phyloP scores from a whole-genome alignment of 2,888 invertebrate species.

The Acanthoscelides obtectus region DNA sequence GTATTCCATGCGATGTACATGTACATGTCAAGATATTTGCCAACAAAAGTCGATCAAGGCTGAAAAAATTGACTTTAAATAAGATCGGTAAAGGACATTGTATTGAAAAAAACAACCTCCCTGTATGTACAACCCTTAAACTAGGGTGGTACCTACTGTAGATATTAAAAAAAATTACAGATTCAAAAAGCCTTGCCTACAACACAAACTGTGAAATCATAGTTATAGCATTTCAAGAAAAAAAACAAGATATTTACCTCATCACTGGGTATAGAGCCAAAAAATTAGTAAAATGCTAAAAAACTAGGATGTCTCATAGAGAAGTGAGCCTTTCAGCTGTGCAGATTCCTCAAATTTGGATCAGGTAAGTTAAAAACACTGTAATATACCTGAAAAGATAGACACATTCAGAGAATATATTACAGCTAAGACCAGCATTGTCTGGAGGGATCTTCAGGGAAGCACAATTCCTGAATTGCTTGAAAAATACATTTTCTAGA shows the following conservation, averaged over 20 bases:
- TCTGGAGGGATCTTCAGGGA: no score
- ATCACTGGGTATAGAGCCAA: constrained; percentile 56
- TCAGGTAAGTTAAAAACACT: constrained; percentile 50
- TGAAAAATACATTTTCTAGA: no score
- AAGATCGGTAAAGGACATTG: neutral
- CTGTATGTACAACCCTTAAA: no score
- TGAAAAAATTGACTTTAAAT: constrained; percentile 32
- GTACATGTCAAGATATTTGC: constrained; percentile 51
- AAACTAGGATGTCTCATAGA: constrained; percentile 62
- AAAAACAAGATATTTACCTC: constrained; percentile 50
- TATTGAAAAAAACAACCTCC: neutral
- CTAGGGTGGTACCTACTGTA: no score
- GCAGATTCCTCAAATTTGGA: constrained; percentile 51
- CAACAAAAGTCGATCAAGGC: constrained; percentile 54
- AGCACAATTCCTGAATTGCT: no score
- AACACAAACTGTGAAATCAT: no score
- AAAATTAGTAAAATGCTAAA: constrained; percentile 53
- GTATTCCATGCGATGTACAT: constrained; percentile 60
- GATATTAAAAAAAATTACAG: no score
- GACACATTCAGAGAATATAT: no score
- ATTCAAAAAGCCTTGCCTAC: no score
- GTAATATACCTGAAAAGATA: constrained; percentile 50
- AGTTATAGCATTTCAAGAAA: no score
- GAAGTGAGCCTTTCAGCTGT: constrained; percentile 51
- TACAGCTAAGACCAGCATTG: no score